Evolutionary conservation across 2,888 invertebrate genomes (phyloP), one percentile per base, ranked within the genome.

Genomic region (Drosophila aldrichi): DNA sequence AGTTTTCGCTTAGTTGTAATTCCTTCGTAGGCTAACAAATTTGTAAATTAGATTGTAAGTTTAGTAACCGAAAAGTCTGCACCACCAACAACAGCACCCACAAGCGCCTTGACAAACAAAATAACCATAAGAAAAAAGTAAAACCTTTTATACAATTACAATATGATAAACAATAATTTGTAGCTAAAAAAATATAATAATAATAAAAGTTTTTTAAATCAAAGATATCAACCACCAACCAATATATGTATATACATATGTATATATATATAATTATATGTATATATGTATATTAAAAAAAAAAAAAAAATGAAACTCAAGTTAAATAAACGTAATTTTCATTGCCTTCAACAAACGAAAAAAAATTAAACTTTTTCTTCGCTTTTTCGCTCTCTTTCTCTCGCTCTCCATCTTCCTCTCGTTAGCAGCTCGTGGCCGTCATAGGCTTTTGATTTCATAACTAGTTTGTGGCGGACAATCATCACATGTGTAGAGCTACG

Each of bases 1-100:
- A 74, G 69, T 73, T 63, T 71, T 75, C 61, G 44, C 70, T 66
- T 79, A 64, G 62, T 64, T 70, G 61, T 78, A 79, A 77, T 54
- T 67, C 34, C 66, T 79, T 44, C 65, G 71, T 79, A 79, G 77
- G 77, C 77, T 78, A 79, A 75, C 62, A 74, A 70, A 59, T 56
- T 75, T 78, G 81, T 80, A 79, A 76, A 78, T 56, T 79, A 78
- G 77, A 25, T 72, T 72, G 72, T 78, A 78, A 78, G 78, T 62
- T 68, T 62, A 48, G 57, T 51, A 52, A 44, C 59, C 52, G 43
- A 48, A 73, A 59, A 51, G 44, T 58, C 58, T 46, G 41, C 65
- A 72, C 36, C 73, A 65, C 29, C 48, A 48, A 64, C 49, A 51
- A 7, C 46, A 58, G n/a, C 29, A 29, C 52, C 54, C 40, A 32